A percentile compares a stretch with the other conserved stretches of the same genome.
Conservation (phyloP, 2,888 invertebrate genomes). For the Lagria hirta region DNA sequence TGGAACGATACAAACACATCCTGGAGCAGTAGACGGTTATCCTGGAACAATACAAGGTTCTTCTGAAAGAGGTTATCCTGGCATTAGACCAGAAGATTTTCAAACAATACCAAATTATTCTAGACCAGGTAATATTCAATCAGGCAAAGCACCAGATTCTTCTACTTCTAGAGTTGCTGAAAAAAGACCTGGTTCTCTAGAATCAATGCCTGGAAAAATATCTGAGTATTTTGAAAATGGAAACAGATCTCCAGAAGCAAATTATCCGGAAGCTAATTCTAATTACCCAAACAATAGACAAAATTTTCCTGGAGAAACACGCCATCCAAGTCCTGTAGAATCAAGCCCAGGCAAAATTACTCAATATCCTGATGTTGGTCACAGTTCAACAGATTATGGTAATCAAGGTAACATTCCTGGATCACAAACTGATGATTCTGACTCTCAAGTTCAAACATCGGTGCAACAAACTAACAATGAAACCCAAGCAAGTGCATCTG, state of each 20-base stretch:
- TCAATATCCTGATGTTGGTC: too few relatives aligned
- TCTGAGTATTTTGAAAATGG: too few relatives aligned
- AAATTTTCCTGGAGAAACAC: neutral
- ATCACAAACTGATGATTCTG: slow-evolving; percentile 59
- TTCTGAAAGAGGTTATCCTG: slow-evolving; percentile 10
- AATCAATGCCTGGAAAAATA: too few relatives aligned
- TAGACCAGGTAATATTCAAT: slow-evolving; percentile 1
- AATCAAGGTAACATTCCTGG: neutral
- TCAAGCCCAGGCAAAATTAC: too few relatives aligned
- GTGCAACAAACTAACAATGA: slow-evolving; percentile 61
- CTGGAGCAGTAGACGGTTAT: slow-evolving; percentile 9
- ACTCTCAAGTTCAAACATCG: slow-evolving; percentile 73
- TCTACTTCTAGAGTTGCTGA: too few relatives aligned
- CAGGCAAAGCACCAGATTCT: neutral
- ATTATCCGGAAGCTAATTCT: slow-evolving; percentile 1
- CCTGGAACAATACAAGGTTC: neutral
- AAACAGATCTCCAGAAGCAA: too few relatives aligned
- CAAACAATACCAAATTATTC: too few relatives aligned
- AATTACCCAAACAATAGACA: neutral
- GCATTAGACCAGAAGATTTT: neutral
- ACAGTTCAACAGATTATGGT: too few relatives aligned
- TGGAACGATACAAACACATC: slow-evolving; percentile 3
- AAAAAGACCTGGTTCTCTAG: too few relatives aligned
- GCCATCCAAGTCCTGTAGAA: too few relatives aligned
- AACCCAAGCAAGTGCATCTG: slow-evolving; percentile 74